Conservation (phyloP, 2,113 vertebrate genomes). For the Sarotherodon lohbergeri region DNA sequence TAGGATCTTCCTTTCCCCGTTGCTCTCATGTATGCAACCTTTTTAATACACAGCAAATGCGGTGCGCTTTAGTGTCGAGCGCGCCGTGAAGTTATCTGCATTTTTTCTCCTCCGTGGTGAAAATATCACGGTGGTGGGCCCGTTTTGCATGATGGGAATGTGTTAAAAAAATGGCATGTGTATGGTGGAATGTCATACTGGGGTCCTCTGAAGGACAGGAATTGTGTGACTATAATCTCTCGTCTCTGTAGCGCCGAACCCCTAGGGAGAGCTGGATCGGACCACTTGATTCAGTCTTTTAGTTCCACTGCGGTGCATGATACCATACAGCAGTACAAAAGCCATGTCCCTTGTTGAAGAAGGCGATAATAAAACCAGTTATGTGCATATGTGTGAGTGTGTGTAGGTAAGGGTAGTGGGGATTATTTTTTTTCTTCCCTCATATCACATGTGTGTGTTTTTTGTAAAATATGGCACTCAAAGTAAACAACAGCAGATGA, state of each 20-base stretch:
- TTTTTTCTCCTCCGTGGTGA: constrained; percentile 16
- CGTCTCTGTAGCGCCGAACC: constrained; percentile 47
- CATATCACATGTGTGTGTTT: constrained; percentile 43
- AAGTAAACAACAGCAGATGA: neutral
- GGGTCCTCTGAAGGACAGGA: constrained; percentile 51
- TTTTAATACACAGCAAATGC: constrained; percentile 46
- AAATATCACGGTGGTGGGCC: constrained; percentile 18
- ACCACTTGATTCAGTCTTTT: constrained; percentile 71
- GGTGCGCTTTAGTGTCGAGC: neutral
- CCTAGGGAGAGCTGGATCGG: constrained; percentile 63
- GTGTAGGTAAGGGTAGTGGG: neutral
- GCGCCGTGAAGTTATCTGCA: constrained; percentile 8
- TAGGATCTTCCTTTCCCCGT: constrained; percentile 36
- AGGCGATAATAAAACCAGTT: constrained; percentile 45
- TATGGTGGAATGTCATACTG: constrained; percentile 53
- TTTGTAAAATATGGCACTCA: constrained; percentile 36
- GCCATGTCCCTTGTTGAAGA: constrained; percentile 43
- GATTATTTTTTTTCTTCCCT: constrained; percentile 35
- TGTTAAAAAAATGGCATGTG: constrained; percentile 30
- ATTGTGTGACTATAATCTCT: constrained; percentile 63
- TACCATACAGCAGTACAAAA: constrained; percentile 41
- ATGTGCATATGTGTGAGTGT: neutral
- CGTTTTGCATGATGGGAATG: constrained; percentile 51
- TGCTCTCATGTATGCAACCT: constrained; percentile 42
- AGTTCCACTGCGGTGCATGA: constrained; percentile 58